Base-by-base conservation (phyloP, 2,113 vertebrate genomes). In the Chascanopsetta lugubris region DNA sequence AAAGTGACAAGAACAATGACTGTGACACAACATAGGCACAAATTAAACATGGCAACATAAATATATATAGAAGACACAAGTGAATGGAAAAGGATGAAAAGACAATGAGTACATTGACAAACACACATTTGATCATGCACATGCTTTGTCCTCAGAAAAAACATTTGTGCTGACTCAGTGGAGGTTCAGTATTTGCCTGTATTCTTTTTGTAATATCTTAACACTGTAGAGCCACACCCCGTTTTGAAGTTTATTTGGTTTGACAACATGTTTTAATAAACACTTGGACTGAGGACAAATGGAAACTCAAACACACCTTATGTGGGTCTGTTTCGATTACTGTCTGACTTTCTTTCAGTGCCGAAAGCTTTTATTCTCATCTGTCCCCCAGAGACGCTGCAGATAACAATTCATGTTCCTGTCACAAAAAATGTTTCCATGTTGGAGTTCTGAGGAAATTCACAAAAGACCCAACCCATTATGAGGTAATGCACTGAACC, bases 101-200 rank as follows among this genome's bases (percentile, higher is more conserved):
- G 61, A 59, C 34, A n/a, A n/a, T n/a, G n/a, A n/a, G n/a, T n/a
- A n/a, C n/a, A n/a, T 15, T 18, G 24, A 49, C 24, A 47, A n/a
- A 36, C 6, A 55, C 45, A 34, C 51, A 29, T 7, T 26, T 20
- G 6, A 10, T 17, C 9, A 21, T 34, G 54, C 55, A 48, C 61
- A 27, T 36, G 26, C 60, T 1, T 46, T 17, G 38, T 59, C 53
- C 32, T 2, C 34, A 61, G 55, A 59, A 40, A 69, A 51, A 77
- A 83, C 72, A 88, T 77, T 72, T 83, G 84, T 70, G 76, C 77
- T 72, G 69, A 63, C 53, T 73, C 61, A 67, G 65, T 1, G 27
- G 47, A 70, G 8, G 5, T 76, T 25, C 43, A 30, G 18, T 57
- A 22, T 47, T 5, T 36, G 29, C 71, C 64, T 29, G 34, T 42